These are phyloP conservation scores for Eulithis testata DNA, from an alignment of 2,888 invertebrate genomes.

Conservation along the genomic window DNA sequence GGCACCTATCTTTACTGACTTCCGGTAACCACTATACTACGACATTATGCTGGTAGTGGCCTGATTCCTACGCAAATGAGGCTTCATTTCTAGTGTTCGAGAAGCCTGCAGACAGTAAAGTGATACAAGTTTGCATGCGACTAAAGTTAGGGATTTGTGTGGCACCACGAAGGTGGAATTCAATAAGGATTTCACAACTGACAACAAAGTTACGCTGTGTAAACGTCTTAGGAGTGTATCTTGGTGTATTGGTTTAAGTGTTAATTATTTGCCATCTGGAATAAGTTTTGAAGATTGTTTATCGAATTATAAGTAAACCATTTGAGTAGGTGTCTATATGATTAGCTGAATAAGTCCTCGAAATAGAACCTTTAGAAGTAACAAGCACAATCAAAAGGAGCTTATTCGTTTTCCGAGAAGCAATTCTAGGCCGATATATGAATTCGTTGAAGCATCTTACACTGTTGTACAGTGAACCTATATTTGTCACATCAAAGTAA, in stretches of 20 bases:
- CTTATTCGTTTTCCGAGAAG: neutral
- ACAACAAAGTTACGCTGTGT: constrained; percentile 18
- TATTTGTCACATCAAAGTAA: constrained; percentile 36
- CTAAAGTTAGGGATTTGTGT: constrained; percentile 24
- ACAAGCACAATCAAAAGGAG: neutral
- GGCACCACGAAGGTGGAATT: constrained; percentile 22
- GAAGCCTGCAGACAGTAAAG: constrained; percentile 20
- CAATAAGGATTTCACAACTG: constrained; percentile 24
- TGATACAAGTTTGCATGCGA: constrained; percentile 27
- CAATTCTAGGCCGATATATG: constrained; percentile 5
- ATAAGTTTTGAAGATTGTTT: neutral
- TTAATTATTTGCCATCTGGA: constrained; percentile 13
- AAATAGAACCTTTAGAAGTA: neutral
- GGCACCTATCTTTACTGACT: neutral
- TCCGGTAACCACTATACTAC: neutral
- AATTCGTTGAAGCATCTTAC: constrained; percentile 13
- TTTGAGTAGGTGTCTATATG: too few relatives aligned
- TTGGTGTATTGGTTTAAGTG: constrained; percentile 18
- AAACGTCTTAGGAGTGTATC: constrained; percentile 12
- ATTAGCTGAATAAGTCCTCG: too few relatives aligned
- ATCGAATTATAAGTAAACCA: neutral
- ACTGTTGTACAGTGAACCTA: constrained; percentile 11
- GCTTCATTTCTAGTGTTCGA: constrained; percentile 13
- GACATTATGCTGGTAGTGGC: neutral
- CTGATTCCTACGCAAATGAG: constrained; percentile 10